phyloP scores from a whole-genome alignment of 1,140 invertebrate genomes.

The Drosophila repletoides region DNA sequence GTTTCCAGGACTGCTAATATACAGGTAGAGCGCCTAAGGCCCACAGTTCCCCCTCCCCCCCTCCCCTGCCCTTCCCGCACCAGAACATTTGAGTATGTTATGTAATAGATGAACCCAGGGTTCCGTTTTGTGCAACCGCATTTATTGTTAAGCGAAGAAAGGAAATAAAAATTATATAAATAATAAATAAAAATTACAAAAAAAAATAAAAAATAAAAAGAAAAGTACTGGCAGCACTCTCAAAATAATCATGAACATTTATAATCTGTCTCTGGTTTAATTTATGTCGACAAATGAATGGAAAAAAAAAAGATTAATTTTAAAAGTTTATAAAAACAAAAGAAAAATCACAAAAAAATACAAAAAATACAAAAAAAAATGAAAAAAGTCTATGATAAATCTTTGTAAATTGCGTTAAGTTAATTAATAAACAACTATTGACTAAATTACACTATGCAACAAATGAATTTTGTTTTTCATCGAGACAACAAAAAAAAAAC shows the following conservation, averaged over 20 bases:
- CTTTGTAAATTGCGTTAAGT: slow-evolving; percentile 80
- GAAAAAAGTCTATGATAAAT: slow-evolving; percentile 47
- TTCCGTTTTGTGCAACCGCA: slow-evolving; percentile 50
- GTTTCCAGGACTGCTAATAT: slow-evolving; percentile 41
- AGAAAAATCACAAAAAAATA: too few species aligned
- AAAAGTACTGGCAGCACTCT: slow-evolving; percentile 21
- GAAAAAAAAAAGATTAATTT: slow-evolving; percentile 18
- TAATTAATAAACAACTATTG: slow-evolving; percentile 69
- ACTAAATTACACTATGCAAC: slow-evolving; percentile 7
- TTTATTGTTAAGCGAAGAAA: slow-evolving; percentile 48
- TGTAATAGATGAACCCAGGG: slow-evolving; percentile 37
- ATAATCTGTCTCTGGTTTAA: slow-evolving; percentile 24
- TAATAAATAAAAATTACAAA: slow-evolving; percentile 11
- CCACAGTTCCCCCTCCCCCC: not conserved
- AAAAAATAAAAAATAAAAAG: slow-evolving; percentile 11
- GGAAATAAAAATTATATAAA: not conserved
- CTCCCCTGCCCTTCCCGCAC: too few species aligned
- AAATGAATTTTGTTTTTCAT: too few species aligned
- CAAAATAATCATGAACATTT: slow-evolving; percentile 17
- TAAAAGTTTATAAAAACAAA: too few species aligned
- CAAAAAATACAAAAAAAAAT: slow-evolving; percentile 39
- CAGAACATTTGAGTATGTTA: slow-evolving; percentile 43
- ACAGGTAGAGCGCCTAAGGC: slow-evolving; percentile 49
- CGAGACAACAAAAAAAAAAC: too few species aligned
- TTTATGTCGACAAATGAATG: slow-evolving; percentile 31